A percentile compares a stretch with the other conserved stretches of the same genome.
phyloP scores from a whole-genome alignment of 1,140 invertebrate genomes.

The Tribolium castaneum region DNA sequence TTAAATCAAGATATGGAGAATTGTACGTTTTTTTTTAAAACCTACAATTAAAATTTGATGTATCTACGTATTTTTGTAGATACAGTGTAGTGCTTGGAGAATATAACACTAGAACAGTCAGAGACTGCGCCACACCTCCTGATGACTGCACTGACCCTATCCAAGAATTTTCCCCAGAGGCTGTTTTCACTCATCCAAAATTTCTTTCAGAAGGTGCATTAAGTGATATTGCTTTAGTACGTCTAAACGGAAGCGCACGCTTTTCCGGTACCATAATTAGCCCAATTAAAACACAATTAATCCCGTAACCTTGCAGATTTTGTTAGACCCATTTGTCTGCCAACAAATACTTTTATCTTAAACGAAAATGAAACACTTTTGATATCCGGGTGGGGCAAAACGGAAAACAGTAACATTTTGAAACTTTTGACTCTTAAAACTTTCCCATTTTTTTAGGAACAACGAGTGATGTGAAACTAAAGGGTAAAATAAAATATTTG shows the following conservation, averaged over 20 bases:
- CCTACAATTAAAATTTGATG: too few relatives aligned
- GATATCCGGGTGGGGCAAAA: constrained; percentile 61
- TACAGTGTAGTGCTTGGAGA: constrained; percentile 67
- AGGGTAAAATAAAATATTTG: constrained; percentile 49
- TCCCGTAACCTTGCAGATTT: constrained; percentile 64
- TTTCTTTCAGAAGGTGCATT: constrained; percentile 62
- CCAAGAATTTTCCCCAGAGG: neutral
- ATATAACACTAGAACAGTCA: constrained; percentile 64
- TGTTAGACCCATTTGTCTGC: constrained; percentile 78
- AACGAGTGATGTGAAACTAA: constrained; percentile 42
- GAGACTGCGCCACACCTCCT: constrained; percentile 64
- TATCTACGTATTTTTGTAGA: constrained; percentile 27
- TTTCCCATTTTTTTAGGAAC: neutral
- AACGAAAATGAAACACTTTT: constrained; percentile 42
- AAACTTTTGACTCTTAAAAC: neutral
- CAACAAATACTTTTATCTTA: constrained; percentile 48
- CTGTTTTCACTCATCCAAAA: neutral
- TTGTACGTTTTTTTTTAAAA: constrained; percentile 13
- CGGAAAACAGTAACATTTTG: constrained; percentile 50
- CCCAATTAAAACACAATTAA: neutral
- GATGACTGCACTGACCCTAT: neutral
- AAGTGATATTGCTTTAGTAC: constrained; percentile 81
- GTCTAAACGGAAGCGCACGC: constrained; percentile 69
- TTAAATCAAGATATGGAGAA: constrained; percentile 36
- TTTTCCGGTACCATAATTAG: constrained; percentile 65